A percentile compares a stretch with the other conserved stretches of the same genome.
These are phyloP conservation scores for Percopsis omiscomaycus DNA, from an alignment of 2,797 vertebrate genomes.

Conservation along the genomic window DNA sequence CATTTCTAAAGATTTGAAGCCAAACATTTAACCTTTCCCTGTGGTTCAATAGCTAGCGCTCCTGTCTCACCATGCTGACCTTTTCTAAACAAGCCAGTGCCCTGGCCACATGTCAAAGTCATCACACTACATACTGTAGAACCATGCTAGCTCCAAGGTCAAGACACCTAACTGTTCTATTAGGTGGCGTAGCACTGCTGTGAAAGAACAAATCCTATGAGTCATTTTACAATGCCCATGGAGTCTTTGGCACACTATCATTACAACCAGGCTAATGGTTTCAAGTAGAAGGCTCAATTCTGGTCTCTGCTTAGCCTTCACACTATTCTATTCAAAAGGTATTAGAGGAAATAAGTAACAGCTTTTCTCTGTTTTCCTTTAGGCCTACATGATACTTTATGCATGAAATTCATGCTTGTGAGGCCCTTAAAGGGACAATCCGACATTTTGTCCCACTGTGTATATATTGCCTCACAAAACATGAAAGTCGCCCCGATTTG, in stretches of 20 bases:
- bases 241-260: slow-evolving; percentile 22
- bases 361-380: too few relatives aligned
- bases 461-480: too few relatives aligned
- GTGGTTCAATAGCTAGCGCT: slow-evolving; percentile 41
- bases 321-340: too few relatives aligned
- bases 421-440: too few relatives aligned
- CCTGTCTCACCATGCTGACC: slow-evolving; percentile 2
- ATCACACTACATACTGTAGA: slow-evolving; percentile 48
- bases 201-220: slow-evolving; percentile 28
- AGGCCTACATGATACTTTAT: too few relatives aligned
- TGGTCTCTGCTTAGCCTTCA: too few relatives aligned
- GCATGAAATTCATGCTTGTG: too few relatives aligned
- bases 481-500: too few relatives aligned
- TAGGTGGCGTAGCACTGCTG: slow-evolving; percentile 44
- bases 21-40: slow-evolving; percentile 25
- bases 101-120: slow-evolving; percentile 48
- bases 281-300: too few relatives aligned
- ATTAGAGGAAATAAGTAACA: too few relatives aligned
- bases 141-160: slow-evolving; percentile 35
- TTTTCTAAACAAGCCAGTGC: slow-evolving; percentile 38
- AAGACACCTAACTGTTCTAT: slow-evolving; percentile 41
- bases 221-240: slow-evolving; percentile 43
- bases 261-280: too few relatives aligned
- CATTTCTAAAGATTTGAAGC: slow-evolving; percentile 33
- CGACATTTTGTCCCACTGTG: too few relatives aligned